These are phyloP conservation scores for Onthophagus taurus DNA, from an alignment of 1,140 invertebrate genomes.

Conservation along the genomic window DNA sequence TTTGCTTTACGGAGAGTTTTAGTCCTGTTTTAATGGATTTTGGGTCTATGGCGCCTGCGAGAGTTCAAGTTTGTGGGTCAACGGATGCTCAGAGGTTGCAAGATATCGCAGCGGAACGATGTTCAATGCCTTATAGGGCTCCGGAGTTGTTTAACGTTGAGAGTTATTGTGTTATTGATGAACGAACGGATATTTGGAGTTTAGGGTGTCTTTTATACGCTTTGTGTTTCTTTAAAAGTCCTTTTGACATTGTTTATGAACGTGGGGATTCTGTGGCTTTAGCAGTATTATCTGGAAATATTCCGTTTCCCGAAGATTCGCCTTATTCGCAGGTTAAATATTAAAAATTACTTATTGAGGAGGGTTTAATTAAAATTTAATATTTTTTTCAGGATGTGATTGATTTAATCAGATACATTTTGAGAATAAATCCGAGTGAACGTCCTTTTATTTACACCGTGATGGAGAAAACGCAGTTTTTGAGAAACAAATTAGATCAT, in stretches of 20 bases:
- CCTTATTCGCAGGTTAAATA: constrained; percentile 52
- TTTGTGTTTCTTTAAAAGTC: constrained; percentile 76
- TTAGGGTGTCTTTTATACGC: constrained; percentile 80
- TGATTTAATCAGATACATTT: constrained; percentile 58
- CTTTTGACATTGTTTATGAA: constrained; percentile 78
- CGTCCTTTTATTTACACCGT: constrained; percentile 63
- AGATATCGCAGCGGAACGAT: constrained; percentile 73
- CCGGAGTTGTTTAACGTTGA: constrained; percentile 84
- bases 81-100: constrained; percentile 66
- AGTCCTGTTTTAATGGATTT: constrained; percentile 50
- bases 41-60: constrained; percentile 68
- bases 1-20: constrained; percentile 62
- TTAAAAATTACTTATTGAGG: not conserved
- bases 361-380: not conserved
- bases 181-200: constrained; percentile 83
- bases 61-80: constrained; percentile 61
- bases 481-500: constrained; percentile 22
- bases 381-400: constrained; percentile 48
- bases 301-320: constrained; percentile 61
- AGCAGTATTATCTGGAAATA: constrained; percentile 69
- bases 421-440: constrained; percentile 66
- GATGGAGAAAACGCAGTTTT: constrained; percentile 46
- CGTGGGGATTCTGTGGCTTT: constrained; percentile 79
- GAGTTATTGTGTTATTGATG: constrained; percentile 69
- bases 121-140: constrained; percentile 79